Conservation (phyloP, 2,113 vertebrate species). For the Cephalopholis sonnerati region DNA sequence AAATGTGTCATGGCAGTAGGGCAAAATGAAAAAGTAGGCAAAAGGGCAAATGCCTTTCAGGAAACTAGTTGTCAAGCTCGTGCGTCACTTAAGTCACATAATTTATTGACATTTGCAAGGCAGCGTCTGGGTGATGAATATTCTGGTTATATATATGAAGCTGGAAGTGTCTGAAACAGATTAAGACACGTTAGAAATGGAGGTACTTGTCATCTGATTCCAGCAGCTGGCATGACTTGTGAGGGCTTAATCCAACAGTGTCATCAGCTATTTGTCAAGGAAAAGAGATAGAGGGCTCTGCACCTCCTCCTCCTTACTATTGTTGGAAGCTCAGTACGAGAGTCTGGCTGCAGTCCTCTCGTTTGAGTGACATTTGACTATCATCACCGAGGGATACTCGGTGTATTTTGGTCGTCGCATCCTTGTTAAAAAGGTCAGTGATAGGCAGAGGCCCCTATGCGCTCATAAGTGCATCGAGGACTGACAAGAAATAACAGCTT, state of each 20-base stretch:
- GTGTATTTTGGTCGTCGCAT: slow-evolving; percentile 63
- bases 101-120: slow-evolving; percentile 56
- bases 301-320: slow-evolving; percentile 42
- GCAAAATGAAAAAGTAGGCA: slow-evolving; percentile 48
- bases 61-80: slow-evolving; percentile 40
- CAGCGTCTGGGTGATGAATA: slow-evolving; percentile 36
- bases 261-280: slow-evolving; percentile 72
- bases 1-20: slow-evolving; percentile 49
- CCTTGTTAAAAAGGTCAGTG: slow-evolving; percentile 69
- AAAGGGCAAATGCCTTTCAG: slow-evolving; percentile 65
- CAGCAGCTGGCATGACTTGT: slow-evolving; percentile 73
- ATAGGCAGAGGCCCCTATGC: slow-evolving; percentile 35
- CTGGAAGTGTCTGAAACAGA: slow-evolving; percentile 55
- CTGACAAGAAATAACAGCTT: slow-evolving; percentile 57
- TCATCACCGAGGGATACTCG: slow-evolving; percentile 25
- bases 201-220: slow-evolving; percentile 72
- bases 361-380: slow-evolving; percentile 67
- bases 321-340: slow-evolving; percentile 48
- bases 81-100: slow-evolving; percentile 46
- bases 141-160: slow-evolving; percentile 35
- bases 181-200: slow-evolving; percentile 50
- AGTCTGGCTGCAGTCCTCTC: slow-evolving; percentile 49
- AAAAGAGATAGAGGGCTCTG: slow-evolving; percentile 41
- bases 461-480: slow-evolving; percentile 39
- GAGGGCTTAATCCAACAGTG: slow-evolving; percentile 71